Conservation (phyloP, 1,140 invertebrate genomes). For the Lordiphosa collinella region DNA sequence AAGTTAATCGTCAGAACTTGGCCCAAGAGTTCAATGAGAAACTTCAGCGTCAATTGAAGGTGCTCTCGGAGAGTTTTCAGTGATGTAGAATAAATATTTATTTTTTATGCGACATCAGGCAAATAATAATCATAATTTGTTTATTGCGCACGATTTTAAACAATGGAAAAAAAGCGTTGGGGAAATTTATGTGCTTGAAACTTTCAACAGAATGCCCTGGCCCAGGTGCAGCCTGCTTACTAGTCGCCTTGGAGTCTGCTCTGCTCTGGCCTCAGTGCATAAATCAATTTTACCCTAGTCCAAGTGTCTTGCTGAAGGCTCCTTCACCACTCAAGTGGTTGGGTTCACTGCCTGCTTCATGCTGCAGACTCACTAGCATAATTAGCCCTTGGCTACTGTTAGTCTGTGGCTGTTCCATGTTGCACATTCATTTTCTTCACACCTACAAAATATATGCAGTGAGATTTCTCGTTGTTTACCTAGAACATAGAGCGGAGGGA, state of each 20-base stretch:
- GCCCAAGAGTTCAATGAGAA: constrained; percentile 26
- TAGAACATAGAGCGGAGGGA: constrained; percentile 10
- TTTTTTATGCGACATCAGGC: too few species aligned
- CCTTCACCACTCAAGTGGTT: constrained; percentile 39
- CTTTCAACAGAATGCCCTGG: too few species aligned
- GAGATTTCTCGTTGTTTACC: constrained; percentile 60
- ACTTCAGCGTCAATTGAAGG: constrained; percentile 26
- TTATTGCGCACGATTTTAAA: constrained; percentile 15
- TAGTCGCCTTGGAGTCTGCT: constrained; percentile 47
- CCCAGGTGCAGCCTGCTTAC: constrained; percentile 37
- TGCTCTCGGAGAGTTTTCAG: constrained; percentile 26
- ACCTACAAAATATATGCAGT: constrained; percentile 69
- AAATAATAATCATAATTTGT: constrained; percentile 34
- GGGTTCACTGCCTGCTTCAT: neutral
- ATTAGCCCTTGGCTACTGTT: constrained; percentile 64
- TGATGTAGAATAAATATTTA: constrained; percentile 33
- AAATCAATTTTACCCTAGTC: constrained; percentile 64
- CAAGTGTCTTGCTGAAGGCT: constrained; percentile 63
- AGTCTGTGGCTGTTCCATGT: constrained; percentile 34
- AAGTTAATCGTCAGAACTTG: constrained; percentile 4
- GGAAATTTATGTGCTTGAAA: constrained; percentile 17
- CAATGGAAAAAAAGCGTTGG: constrained; percentile 18
- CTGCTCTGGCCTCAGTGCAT: constrained; percentile 39
- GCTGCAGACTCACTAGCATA: constrained; percentile 35
- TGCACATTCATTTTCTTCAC: constrained; percentile 68